Conservation (phyloP, 2,113 vertebrate species). For the Scolopax mira region DNA sequence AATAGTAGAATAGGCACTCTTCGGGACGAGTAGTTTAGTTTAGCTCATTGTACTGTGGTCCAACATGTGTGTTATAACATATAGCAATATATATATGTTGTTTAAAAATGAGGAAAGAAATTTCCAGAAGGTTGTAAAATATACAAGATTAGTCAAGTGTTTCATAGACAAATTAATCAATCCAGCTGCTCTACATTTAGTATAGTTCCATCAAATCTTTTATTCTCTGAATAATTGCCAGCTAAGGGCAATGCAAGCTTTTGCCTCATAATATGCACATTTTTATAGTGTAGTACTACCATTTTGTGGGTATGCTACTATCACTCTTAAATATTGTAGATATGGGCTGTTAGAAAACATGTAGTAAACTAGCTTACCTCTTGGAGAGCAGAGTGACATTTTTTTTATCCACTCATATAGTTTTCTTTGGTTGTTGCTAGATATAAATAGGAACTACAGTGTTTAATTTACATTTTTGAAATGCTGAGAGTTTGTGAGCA, state of each 20-base stretch:
- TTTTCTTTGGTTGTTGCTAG: neutral
- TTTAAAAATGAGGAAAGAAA: neutral
- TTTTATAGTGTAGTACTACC: neutral
- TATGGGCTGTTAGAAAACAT: neutral
- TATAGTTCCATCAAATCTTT: neutral
- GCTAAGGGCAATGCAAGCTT: neutral
- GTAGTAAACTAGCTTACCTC: neutral
- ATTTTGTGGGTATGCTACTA: neutral
- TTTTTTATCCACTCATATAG: neutral
- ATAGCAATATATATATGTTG: neutral
- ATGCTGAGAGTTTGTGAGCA: neutral
- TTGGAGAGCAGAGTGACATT: neutral
- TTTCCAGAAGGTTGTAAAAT: neutral
- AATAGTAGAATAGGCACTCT: slow-evolving; percentile 46
- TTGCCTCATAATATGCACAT: neutral
- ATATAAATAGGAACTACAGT: neutral
- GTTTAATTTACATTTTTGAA: neutral
- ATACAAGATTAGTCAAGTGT: neutral
- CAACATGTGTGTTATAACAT: neutral
- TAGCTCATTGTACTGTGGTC: neutral
- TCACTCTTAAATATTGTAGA: neutral
- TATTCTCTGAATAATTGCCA: neutral
- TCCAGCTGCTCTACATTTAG: neutral
- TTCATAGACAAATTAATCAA: neutral
- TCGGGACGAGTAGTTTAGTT: neutral